Percentiles rank a stretch among this genome's conserved stretches.
Evolutionary conservation across 2,888 invertebrate genomes (phyloP).

Genomic region (Callinectes sapidus): DNA sequence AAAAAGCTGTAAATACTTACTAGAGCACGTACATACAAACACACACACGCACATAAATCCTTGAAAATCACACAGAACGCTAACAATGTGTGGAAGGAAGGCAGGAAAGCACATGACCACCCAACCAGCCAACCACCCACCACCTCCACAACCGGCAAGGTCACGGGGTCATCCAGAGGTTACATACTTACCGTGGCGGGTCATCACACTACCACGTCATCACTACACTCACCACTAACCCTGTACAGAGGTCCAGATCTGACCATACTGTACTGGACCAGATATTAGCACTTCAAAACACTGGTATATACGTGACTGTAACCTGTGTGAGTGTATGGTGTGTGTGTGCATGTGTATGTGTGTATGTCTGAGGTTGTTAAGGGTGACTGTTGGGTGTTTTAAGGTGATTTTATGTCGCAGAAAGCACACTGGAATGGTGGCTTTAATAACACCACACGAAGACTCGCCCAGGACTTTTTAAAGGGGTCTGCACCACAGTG

Average conservation of each 20-base stretch:
- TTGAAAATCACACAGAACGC: not conserved
- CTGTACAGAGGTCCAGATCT: not conserved
- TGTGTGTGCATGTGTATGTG: not conserved
- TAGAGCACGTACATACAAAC: not conserved
- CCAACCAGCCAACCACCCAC: not conserved
- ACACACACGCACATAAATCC: not conserved
- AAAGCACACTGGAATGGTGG: not conserved
- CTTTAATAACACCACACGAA: slow-evolving; percentile 1
- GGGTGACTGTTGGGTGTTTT: not conserved
- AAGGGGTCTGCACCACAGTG: slow-evolving; percentile 9
- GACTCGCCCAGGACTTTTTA: not conserved
- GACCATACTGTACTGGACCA: not conserved
- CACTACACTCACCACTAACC: not conserved
- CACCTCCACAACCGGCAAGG: slow-evolving; percentile 51
- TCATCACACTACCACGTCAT: slow-evolving; percentile 37
- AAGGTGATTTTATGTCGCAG: not conserved
- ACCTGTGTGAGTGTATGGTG: not conserved
- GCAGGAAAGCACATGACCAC: slow-evolving; percentile 24
- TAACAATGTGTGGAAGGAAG: slow-evolving; percentile 8
- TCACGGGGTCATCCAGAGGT: slow-evolving; percentile 58
- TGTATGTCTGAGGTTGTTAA: not conserved
- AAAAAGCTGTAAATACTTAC: not conserved
- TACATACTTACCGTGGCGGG: slow-evolving; percentile 53
- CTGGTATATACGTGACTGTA: not conserved
- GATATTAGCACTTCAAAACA: not conserved